Evolutionary conservation across 2,888 invertebrate genomes (phyloP), one percentile per base, ranked within the genome.

Genomic region (Polyploca ridens): DNA sequence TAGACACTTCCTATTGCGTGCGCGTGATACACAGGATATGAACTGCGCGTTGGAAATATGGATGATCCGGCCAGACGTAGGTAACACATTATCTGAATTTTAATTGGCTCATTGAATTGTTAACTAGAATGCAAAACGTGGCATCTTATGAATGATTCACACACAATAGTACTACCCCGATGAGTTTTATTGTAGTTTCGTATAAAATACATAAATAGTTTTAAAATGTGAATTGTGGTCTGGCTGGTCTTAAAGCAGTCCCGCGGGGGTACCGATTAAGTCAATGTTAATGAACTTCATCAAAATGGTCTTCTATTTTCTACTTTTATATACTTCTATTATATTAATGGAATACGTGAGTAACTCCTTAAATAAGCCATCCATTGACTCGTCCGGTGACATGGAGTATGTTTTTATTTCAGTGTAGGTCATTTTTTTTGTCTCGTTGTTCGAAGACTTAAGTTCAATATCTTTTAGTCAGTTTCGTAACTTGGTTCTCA

Each of bases 71-170:
- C 79, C 85, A 89, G 90, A 88, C 90, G 82, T 82, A 78, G 77
- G 70, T 76, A 77, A 73, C 74, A 76, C 89, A 88, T 85, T 84
- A 85, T 86, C 83, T 87, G 93, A 93, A 93, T 93, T 87, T 87
- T 87, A 93, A 93, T 89, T 75, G 75, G 67, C 87, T 89, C 79
- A 90, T 91, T 93, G 88, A 87, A 90, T 90, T 75, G 81, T 76
- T 84, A 78, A 85, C 85, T 84, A 85, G 84, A 89, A 90, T 90
- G 87, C 87, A 86, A 78, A 82, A 82, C 85, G 81, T 82, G 81
- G 73, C 79, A 76, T 78, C 76, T 78, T 76, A 81, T 83, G 85
- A 85, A 84, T 90, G 87, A 90, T 84, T 86, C 85, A 86, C 82
- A 78, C 74, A 74, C 77, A 68, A 71, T 69, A 68, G 73, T 74